These are phyloP conservation scores for Machaerirhynchus nigripectus DNA, from an alignment of 2,113 vertebrate genomes.

Conservation along the genomic window DNA sequence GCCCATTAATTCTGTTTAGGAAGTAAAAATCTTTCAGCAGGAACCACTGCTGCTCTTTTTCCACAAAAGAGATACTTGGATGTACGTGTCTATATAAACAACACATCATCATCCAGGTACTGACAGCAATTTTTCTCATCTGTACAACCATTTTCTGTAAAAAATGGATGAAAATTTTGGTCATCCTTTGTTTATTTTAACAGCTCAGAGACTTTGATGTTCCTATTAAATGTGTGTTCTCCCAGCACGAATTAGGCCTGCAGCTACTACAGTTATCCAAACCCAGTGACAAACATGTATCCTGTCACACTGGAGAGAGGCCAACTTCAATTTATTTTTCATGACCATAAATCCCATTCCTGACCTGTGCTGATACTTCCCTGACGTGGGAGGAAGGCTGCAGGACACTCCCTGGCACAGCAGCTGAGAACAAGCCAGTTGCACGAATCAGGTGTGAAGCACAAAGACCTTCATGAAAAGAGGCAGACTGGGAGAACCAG, in stretches of 20 bases:
- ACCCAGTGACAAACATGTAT: neutral
- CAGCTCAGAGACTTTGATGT: neutral
- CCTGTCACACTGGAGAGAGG: neutral
- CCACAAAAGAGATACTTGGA: neutral
- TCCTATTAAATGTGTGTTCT: neutral
- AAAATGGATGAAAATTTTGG: neutral
- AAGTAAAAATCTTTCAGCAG: neutral
- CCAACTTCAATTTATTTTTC: neutral
- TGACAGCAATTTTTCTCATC: neutral
- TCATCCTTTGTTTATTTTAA: neutral
- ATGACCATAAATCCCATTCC: neutral
- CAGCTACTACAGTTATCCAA: neutral
- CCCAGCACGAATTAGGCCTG: neutral
- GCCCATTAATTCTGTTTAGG: neutral
- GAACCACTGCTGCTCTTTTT: neutral
- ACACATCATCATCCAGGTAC: neutral
- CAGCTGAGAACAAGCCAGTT: neutral
- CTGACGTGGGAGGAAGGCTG: neutral
- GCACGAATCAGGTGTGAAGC: neutral
- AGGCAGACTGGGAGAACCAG: neutral
- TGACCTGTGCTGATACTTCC: neutral
- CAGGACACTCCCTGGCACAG: neutral
- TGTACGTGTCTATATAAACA: rapidly evolving
- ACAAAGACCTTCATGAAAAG: neutral
- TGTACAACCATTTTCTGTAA: neutral